Evolutionary conservation across 1,140 invertebrate species (phyloP).

Genomic region (Lepidostoma basale): DNA sequence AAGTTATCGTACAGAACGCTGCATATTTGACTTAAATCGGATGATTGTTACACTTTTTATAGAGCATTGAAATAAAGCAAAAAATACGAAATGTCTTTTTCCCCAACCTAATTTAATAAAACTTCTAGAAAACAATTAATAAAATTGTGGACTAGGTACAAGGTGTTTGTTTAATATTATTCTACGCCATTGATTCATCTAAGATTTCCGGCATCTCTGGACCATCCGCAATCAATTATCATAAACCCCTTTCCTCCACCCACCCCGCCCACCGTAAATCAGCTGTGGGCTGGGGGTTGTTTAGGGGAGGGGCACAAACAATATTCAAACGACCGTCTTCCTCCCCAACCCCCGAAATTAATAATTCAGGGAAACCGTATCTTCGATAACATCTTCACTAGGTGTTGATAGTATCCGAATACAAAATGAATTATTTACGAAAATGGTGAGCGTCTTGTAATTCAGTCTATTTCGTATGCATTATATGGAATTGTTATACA

Average conservation of each 20-base stretch:
- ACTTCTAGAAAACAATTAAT: too few relatives aligned
- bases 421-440: too few relatives aligned
- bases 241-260: slow-evolving; percentile 37
- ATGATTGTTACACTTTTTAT: slow-evolving; percentile 14
- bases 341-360: not conserved
- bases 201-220: slow-evolving; percentile 39
- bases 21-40: slow-evolving; percentile 6
- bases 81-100: slow-evolving; percentile 4
- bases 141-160: too few relatives aligned
- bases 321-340: slow-evolving; percentile 6
- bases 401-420: too few relatives aligned
- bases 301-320: not conserved
- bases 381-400: too few relatives aligned
- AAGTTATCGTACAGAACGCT: slow-evolving; percentile 2
- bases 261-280: slow-evolving; percentile 30
- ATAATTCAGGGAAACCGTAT: slow-evolving; percentile 12
- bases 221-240: slow-evolving; percentile 44
- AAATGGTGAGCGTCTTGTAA: too few relatives aligned
- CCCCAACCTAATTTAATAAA: too few relatives aligned
- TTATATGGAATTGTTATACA: too few relatives aligned
- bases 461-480: too few relatives aligned
- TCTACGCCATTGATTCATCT: not conserved
- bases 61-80: not conserved
- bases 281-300: not conserved
- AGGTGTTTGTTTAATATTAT: too few relatives aligned